These are phyloP conservation scores for Lacerta agilis DNA, from an alignment of 2,797 vertebrate genomes.

Conservation along the genomic window DNA sequence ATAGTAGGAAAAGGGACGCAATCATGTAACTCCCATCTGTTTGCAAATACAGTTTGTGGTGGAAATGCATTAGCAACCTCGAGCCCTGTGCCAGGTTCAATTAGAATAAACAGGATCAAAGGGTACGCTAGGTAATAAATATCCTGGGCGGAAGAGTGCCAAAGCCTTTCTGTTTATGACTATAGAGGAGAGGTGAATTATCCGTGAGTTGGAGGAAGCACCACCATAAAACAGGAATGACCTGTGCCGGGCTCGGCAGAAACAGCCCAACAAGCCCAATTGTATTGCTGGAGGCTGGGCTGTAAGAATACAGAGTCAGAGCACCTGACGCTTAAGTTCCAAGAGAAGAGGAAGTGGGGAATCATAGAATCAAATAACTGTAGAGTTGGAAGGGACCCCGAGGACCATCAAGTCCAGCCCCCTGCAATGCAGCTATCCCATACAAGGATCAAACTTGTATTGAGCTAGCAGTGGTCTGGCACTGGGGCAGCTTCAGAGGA, in stretches of 20 bases:
- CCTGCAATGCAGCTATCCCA: no score
- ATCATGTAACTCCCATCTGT: slow-evolving; percentile 67
- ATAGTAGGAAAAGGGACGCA: slow-evolving; percentile 60
- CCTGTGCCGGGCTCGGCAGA: no score
- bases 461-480: neutral
- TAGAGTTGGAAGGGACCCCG: no score
- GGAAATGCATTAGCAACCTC: slow-evolving; percentile 64
- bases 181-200: slow-evolving; percentile 41
- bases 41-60: slow-evolving; percentile 56
- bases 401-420: no score
- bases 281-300: neutral
- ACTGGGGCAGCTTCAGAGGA: neutral
- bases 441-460: no score
- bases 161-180: slow-evolving; percentile 37
- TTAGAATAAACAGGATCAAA: slow-evolving; percentile 71
- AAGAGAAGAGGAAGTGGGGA: neutral
- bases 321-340: neutral
- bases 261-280: neutral
- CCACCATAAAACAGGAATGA: neutral
- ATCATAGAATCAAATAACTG: no score
- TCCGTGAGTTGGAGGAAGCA: neutral
- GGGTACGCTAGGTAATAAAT: slow-evolving; percentile 67
- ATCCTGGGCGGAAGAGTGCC: slow-evolving; percentile 23
- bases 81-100: slow-evolving; percentile 60
- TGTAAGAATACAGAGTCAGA: neutral